phyloP scores from a whole-genome alignment of 2,113 vertebrate genomes.

The Stictonetta naevosa region DNA sequence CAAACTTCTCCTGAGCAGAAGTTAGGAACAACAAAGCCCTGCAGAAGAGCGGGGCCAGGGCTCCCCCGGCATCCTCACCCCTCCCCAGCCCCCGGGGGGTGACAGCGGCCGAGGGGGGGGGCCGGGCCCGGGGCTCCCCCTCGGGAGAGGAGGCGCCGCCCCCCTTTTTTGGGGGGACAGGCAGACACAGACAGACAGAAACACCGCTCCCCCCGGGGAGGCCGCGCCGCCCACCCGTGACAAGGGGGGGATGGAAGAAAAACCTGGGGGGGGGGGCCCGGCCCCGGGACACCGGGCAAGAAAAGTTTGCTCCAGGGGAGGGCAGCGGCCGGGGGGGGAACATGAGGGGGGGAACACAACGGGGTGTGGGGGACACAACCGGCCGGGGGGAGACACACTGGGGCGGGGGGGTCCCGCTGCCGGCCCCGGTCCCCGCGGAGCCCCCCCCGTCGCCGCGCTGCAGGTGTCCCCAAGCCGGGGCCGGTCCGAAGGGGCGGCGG shows the following conservation, averaged over 20 bases:
- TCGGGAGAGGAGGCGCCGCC: too few relatives aligned
- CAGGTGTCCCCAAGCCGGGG: constrained; percentile 60
- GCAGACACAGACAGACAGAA: too few relatives aligned
- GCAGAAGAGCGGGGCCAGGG: background rate
- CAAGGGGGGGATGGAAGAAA: background rate
- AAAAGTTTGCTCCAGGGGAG: constrained; percentile 14
- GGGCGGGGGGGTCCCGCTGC: too few relatives aligned
- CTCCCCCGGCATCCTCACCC: background rate
- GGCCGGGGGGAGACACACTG: too few relatives aligned
- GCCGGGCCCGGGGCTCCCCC: too few relatives aligned
- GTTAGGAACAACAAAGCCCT: constrained; percentile 51
- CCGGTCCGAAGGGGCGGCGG: constrained; percentile 41
- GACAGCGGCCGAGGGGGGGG: background rate
- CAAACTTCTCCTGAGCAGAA: constrained; percentile 43
- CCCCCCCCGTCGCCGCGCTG: background rate
- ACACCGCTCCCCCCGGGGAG: too few relatives aligned
- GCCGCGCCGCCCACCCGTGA: background rate
- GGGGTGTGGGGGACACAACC: too few relatives aligned
- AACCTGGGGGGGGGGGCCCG: background rate
- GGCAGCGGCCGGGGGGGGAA: too few relatives aligned
- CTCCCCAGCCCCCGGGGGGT: background rate
- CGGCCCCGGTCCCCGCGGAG: too few relatives aligned
- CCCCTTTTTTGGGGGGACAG: too few relatives aligned
- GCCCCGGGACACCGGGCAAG: background rate
- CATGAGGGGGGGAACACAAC: too few relatives aligned